Conservation (phyloP, 2,888 invertebrate genomes). For the Heteropelma amictum region DNA sequence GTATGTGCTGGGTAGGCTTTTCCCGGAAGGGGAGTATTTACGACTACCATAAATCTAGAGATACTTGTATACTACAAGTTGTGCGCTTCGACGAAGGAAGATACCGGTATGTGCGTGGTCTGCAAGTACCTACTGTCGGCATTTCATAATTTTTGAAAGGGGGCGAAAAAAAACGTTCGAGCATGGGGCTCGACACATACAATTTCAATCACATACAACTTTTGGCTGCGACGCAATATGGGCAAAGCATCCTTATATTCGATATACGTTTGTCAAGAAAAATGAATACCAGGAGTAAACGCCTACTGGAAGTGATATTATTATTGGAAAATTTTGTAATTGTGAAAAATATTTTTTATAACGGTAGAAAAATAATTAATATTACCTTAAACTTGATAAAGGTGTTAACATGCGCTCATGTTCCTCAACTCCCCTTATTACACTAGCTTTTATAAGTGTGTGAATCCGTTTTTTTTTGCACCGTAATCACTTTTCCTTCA, state of each 20-base stretch:
- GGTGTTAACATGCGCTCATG: slow-evolving; percentile 2
- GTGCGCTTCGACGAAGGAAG: no score
- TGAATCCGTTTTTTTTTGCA: neutral
- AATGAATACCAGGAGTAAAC: neutral
- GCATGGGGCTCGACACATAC: no score
- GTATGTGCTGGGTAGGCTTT: no score
- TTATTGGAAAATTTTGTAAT: neutral
- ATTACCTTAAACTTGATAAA: neutral
- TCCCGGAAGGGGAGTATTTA: no score
- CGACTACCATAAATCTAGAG: no score
- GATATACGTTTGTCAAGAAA: neutral
- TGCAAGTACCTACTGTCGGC: no score
- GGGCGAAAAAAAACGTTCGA: no score
- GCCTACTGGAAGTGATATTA: slow-evolving; percentile 1
- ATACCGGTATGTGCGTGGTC: no score
- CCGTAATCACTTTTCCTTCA: neutral
- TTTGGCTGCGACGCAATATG: neutral
- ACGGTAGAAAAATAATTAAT: neutral
- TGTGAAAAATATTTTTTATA: slow-evolving; percentile 1
- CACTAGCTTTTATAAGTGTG: neutral
- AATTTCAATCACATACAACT: no score
- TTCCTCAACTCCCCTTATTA: neutral
- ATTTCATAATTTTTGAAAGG: no score
- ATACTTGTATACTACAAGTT: no score
- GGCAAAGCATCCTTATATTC: neutral